Base-by-base conservation (phyloP, 1,140 invertebrate species). In the Drosophila varians region DNA sequence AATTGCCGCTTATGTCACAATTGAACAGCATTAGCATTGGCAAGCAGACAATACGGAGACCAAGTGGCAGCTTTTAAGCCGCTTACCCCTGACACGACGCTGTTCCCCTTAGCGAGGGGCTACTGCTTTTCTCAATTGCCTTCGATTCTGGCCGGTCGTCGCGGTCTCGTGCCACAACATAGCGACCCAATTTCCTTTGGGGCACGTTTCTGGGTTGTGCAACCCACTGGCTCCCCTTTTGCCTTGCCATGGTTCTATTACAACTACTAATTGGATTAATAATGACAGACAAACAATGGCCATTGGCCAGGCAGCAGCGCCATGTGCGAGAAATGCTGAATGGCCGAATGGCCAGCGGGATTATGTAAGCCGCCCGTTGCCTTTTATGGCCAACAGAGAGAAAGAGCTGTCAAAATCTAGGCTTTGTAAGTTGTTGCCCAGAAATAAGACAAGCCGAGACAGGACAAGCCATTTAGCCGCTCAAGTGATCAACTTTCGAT, bases 201-300 rank as follows among this genome's bases (percentile, higher is more conserved):
- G 64, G 64, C 64, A 68, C 64, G 64, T 68, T 68, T 66, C 58
- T 66, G 64, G 61, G 58, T 74, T 74, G 71, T 65, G 71, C 71
- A 74, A 74, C 61, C 14, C 38, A 16, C 8, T 25, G 19, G 5
- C 38, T 31, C 36, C 12, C 14, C 49, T n/a, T 21, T n/a, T 18
- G 9, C 14, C 28, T 8, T 14, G 14, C 46, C 51, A 21, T 21
- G 43, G 78, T 82, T 82, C 77, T 82, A 78, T 62, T 68, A 76
- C 69, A 68, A 53, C 60, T 77, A 55, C 61, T 82, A 82, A 82
- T 82, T 82, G 77, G 77, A 82, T 82, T 82, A 82, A 74, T 82
- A 82, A 82, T 82, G 78, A 83, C 73, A 82, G 78, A 68, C 25
- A 77, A 77, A 82, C 78, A 82, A 80, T 80, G 77, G n/a, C n/a